A percentile compares a stretch with the other conserved stretches of the same genome.
phyloP scores from a whole-genome alignment of 1,140 invertebrate species.

The Drosophila setifemur region DNA sequence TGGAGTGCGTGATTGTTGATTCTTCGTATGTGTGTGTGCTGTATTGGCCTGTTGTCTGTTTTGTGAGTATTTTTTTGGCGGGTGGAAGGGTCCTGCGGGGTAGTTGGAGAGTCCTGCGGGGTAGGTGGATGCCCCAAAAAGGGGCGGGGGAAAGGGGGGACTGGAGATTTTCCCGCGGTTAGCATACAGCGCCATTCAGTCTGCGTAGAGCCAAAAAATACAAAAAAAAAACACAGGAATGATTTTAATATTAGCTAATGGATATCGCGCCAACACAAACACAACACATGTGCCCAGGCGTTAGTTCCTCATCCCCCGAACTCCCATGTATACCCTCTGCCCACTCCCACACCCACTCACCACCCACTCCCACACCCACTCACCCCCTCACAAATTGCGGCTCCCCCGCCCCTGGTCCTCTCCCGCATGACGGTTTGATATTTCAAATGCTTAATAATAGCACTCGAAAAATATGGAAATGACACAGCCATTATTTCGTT shows the following conservation, averaged over 20 bases:
- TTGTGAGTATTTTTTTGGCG: slow-evolving; percentile 32
- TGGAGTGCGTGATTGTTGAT: slow-evolving; percentile 63
- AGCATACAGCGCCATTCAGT: slow-evolving; percentile 63
- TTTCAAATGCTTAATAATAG: slow-evolving; percentile 81
- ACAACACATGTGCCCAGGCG: slow-evolving; percentile 19
- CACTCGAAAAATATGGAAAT: slow-evolving; percentile 67
- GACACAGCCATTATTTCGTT: slow-evolving; percentile 62
- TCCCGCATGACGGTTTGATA: slow-evolving; percentile 77
- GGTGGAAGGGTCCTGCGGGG: slow-evolving; percentile 5
- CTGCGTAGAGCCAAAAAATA: slow-evolving; percentile 25
- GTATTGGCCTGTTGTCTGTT: slow-evolving; percentile 29
- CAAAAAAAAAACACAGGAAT: slow-evolving; percentile 46
- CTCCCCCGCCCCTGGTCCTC: background rate
- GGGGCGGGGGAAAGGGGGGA: background rate
- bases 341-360: background rate
- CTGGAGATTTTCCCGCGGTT: slow-evolving; percentile 13
- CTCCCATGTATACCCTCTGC: too few species aligned
- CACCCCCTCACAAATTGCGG: too few species aligned
- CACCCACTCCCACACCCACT: background rate
- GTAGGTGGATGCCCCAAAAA: background rate
- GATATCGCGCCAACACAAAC: slow-evolving; percentile 59
- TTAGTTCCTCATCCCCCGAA: background rate
- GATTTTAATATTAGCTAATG: slow-evolving; percentile 81
- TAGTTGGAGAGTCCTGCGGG: slow-evolving; percentile 1
- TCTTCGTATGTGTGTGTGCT: slow-evolving; percentile 31